phyloP scores from a whole-genome alignment of 2,113 vertebrate genomes.

The Donacobius atricapilla region DNA sequence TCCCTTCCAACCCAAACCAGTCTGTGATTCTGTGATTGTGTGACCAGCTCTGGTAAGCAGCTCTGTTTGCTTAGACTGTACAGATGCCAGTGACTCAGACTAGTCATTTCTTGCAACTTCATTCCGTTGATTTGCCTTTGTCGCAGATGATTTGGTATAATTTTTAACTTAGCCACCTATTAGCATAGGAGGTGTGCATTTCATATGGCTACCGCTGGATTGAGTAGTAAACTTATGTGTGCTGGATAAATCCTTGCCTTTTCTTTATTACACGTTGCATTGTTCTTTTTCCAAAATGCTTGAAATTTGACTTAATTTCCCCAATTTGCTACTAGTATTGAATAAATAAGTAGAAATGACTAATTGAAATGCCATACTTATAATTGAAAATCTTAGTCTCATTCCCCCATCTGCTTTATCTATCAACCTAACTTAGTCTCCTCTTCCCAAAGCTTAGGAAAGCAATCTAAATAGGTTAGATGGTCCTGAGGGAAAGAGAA shows the following conservation, averaged over 20 bases:
- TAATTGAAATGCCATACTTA: neutral
- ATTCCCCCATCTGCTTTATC: conserved; percentile 19
- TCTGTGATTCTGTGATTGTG: neutral
- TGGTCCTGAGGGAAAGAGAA: neutral
- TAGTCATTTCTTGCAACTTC: neutral
- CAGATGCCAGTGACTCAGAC: neutral
- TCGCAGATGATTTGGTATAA: neutral
- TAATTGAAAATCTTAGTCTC: conserved; percentile 27
- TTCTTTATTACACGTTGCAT: neutral
- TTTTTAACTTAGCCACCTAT: neutral
- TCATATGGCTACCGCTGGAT: neutral
- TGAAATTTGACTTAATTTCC: conserved; percentile 9
- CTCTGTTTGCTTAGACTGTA: neutral
- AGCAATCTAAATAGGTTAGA: conserved; percentile 24
- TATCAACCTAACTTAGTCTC: conserved; percentile 48
- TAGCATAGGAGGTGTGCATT: neutral
- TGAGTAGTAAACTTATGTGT: neutral
- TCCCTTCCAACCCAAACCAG: neutral
- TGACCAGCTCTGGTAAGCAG: neutral
- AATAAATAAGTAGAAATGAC: conserved; percentile 14
- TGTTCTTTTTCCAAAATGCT: neutral
- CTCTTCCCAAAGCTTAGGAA: conserved; percentile 24
- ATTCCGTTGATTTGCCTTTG: neutral
- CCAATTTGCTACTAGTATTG: neutral
- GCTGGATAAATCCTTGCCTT: neutral